Conservation (phyloP, 1,140 invertebrate genomes). For the Theocolax elegans region DNA sequence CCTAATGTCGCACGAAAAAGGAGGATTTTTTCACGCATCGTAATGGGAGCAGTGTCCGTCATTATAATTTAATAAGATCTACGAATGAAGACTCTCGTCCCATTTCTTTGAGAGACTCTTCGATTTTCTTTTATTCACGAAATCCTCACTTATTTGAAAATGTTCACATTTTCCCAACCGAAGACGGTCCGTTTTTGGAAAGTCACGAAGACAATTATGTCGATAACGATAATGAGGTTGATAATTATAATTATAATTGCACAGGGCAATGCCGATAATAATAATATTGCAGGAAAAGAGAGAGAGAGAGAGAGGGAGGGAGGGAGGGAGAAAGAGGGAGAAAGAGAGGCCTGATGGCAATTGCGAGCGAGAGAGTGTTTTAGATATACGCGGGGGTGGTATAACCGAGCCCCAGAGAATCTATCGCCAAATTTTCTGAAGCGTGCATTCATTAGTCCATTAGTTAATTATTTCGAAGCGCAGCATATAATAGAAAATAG, state of each 20-base stretch:
- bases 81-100: background rate
- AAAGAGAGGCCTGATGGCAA: background rate
- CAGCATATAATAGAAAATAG: slow-evolving; percentile 55
- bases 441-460: slow-evolving; percentile 61
- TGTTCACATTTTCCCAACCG: background rate
- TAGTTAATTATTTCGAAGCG: slow-evolving; percentile 64
- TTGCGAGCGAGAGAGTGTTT: background rate
- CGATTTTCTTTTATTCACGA: background rate
- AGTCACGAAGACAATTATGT: slow-evolving; percentile 13
- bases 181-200: background rate
- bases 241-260: slow-evolving; percentile 42
- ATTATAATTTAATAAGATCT: slow-evolving; percentile 18
- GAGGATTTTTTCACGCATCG: no score
- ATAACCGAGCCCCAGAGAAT: no score
- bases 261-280: slow-evolving; percentile 15
- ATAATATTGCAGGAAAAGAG: slow-evolving; percentile 10
- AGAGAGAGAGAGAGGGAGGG: background rate
- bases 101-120: background rate
- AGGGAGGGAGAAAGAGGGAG: background rate
- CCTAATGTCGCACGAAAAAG: no score
- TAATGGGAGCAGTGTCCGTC: slow-evolving; percentile 14
- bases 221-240: slow-evolving; percentile 21
- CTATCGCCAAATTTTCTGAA: slow-evolving; percentile 51
- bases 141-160: background rate
- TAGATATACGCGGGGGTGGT: background rate